phyloP scores from a whole-genome alignment of 2,888 invertebrate genomes.

The Pristionchus entomophagus region DNA sequence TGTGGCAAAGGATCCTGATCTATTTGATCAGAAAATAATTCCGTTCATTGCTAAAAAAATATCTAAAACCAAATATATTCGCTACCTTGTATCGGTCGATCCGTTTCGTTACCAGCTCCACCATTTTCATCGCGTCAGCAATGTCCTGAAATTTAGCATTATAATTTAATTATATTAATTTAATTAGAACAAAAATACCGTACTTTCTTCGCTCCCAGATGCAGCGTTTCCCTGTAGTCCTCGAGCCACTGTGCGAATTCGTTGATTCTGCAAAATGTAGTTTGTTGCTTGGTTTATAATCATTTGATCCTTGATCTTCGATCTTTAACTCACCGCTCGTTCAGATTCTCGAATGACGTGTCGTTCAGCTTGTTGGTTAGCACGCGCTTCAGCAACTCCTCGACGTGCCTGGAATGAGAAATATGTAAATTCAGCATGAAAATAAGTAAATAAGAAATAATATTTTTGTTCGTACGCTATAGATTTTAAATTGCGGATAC shows the following conservation, averaged over 20 bases:
- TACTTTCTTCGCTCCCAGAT: conserved; percentile 65
- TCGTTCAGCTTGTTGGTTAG: conserved; percentile 73
- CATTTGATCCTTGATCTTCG: conserved; percentile 17
- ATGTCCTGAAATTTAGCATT: conserved; percentile 51
- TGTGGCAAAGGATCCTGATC: no score
- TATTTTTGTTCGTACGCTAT: no score
- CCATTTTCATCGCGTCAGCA: conserved; percentile 64
- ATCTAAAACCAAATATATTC: not conserved
- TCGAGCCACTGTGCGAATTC: conserved; percentile 63
- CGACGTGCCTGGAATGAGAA: conserved; percentile 56
- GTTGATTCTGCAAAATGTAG: conserved; percentile 23
- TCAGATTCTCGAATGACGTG: conserved; percentile 68
- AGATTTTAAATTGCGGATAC: no score
- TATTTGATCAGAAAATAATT: not conserved
- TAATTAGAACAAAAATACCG: no score
- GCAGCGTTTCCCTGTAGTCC: conserved; percentile 62
- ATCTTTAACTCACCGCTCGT: conserved; percentile 51
- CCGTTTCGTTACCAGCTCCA: conserved; percentile 61
- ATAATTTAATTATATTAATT: no score
- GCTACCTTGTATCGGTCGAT: conserved; percentile 61
- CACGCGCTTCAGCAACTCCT: conserved; percentile 69
- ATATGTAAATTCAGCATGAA: no score
- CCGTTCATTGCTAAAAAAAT: not conserved
- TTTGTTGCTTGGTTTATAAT: not conserved
- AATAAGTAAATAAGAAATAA: no score